Evolutionary conservation across 2,113 vertebrate species (phyloP).

Genomic region (Pyxicephalus adspersus): DNA sequence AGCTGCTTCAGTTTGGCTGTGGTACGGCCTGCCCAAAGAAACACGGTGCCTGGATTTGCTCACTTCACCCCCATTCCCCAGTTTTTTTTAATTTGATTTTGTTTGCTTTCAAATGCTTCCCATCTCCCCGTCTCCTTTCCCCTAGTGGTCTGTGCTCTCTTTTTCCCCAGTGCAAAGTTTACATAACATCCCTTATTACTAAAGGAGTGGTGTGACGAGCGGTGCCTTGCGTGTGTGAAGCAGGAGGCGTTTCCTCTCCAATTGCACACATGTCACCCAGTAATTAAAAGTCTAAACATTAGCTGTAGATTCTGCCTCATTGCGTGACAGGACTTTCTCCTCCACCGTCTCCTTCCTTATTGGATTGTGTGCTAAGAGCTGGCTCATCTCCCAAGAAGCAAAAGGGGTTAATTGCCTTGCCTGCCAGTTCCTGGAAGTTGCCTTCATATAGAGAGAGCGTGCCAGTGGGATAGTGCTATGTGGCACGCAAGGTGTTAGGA

Average conservation of each 20-base stretch:
- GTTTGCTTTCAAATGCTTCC: not conserved
- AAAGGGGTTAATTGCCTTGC: slow-evolving; percentile 16
- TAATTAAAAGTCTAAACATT: slow-evolving; percentile 60
- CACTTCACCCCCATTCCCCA: no score
- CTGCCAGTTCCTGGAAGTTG: slow-evolving; percentile 39
- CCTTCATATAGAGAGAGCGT: slow-evolving; percentile 30
- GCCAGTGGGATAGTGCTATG: slow-evolving; percentile 26
- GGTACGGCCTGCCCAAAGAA: not conserved
- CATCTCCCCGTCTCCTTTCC: not conserved
- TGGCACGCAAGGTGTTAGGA: slow-evolving; percentile 46
- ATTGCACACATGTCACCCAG: slow-evolving; percentile 59
- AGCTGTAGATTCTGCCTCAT: slow-evolving; percentile 27
- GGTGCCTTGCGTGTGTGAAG: slow-evolving; percentile 71
- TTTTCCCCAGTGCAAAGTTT: slow-evolving; percentile 1
- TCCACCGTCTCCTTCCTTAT: slow-evolving; percentile 26
- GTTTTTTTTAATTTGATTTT: slow-evolving; percentile 10
- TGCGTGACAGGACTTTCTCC: slow-evolving; percentile 40
- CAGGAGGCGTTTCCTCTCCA: slow-evolving; percentile 61
- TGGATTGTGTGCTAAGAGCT: slow-evolving; percentile 9
- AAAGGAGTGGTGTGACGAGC: slow-evolving; percentile 70
- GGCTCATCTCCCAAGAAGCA: not conserved
- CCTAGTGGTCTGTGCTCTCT: not conserved
- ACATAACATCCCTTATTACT: slow-evolving; percentile 31
- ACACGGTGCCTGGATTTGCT: not conserved
- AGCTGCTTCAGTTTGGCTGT: slow-evolving; percentile 21